These are phyloP conservation scores for Siphamia tubifer DNA, from an alignment of 2,113 vertebrate genomes.

Conservation along the genomic window DNA sequence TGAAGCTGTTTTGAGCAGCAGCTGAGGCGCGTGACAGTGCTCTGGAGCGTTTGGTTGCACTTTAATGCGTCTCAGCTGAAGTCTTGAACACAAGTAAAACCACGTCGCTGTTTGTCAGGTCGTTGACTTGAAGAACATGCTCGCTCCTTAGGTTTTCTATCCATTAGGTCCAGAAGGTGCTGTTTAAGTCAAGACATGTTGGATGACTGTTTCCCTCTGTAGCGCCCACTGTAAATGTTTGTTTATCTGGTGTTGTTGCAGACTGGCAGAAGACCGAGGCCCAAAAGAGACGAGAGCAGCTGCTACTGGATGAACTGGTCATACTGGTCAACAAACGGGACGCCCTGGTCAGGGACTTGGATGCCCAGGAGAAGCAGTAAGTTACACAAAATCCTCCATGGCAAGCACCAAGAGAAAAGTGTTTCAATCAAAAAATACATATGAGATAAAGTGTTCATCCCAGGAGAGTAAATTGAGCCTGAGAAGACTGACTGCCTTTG, in stretches of 20 bases:
- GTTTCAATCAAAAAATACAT: not conserved
- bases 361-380: slow-evolving; percentile 95
- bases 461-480: no score
- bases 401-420: not conserved
- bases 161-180: not conserved
- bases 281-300: slow-evolving; percentile 94
- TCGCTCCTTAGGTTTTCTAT: no score
- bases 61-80: no score
- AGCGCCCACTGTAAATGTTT: not conserved
- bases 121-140: no score
- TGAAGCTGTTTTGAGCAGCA: not conserved
- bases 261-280: slow-evolving; percentile 99
- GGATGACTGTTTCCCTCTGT: not conserved
- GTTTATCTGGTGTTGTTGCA: slow-evolving; percentile 60
- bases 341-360: slow-evolving; percentile 93
- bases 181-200: not conserved
- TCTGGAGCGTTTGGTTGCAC: no score
- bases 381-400: slow-evolving; percentile 51
- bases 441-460: no score
- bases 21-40: not conserved
- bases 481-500: not conserved
- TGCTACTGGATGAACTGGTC: slow-evolving; percentile 95
- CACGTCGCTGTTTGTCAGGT: no score
- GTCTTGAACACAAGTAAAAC: no score
- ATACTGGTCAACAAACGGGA: slow-evolving; percentile 96